These are phyloP conservation scores for Cossypha niveicapilla DNA, from an alignment of 2,797 vertebrate species.

Conservation along the genomic window DNA sequence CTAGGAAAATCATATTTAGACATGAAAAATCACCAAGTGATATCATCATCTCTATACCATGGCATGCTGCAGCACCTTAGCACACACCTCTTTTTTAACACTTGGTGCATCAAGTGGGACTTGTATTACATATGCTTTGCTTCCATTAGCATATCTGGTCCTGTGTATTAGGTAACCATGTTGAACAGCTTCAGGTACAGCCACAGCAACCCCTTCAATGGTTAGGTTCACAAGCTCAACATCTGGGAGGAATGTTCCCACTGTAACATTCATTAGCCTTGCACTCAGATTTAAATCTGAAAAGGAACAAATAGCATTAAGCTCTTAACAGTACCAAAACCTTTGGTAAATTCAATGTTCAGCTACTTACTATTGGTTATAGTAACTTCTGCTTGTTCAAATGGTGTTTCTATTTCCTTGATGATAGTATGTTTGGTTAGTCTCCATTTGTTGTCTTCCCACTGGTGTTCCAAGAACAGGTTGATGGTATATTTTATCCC, in stretches of 20 bases:
- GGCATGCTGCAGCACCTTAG: background rate
- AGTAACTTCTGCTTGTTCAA: background rate
- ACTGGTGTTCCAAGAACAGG: slow-evolving; percentile 56
- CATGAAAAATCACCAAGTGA: background rate
- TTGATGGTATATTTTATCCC: slow-evolving; percentile 49
- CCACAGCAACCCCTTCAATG: background rate
- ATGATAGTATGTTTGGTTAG: slow-evolving; percentile 56
- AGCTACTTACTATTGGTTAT: slow-evolving; percentile 52
- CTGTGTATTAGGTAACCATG: background rate
- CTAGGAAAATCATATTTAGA: slow-evolving; percentile 31
- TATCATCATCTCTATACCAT: rapidly evolving
- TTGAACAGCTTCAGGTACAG: background rate
- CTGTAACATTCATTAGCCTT: slow-evolving; percentile 35
- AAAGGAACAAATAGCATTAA: background rate
- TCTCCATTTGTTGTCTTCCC: slow-evolving; percentile 57
- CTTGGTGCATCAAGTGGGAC: slow-evolving; percentile 22
- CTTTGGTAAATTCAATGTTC: background rate
- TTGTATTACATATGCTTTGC: slow-evolving; percentile 14
- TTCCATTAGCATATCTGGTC: slow-evolving; percentile 33
- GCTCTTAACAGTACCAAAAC: background rate
- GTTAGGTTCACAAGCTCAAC: slow-evolving; percentile 54
- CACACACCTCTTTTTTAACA: slow-evolving; percentile 54
- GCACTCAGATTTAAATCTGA: slow-evolving; percentile 20
- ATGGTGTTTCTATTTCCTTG: slow-evolving; percentile 60
- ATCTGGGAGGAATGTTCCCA: slow-evolving; percentile 63